Conservation (phyloP, 30 jellyfish, hydroid and myxozoan species). For the Hydra vulgaris region DNA sequence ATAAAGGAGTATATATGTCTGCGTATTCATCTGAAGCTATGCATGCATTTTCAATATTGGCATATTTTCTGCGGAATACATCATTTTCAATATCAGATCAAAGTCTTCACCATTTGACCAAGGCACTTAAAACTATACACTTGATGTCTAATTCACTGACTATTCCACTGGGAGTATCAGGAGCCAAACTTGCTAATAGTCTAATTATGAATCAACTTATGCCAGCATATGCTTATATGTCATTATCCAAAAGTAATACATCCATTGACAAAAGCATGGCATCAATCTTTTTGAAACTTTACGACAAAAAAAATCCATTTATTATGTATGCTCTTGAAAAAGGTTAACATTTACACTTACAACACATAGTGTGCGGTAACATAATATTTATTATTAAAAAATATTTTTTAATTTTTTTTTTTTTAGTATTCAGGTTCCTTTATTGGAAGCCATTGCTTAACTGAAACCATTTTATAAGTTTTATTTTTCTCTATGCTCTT, state of each 20-base stretch:
- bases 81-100: conserved; percentile 13
- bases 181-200: conserved; percentile 3
- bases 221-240: conserved; percentile 23
- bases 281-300: conserved; percentile 6
- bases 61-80: conserved; percentile 7
- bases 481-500: no score
- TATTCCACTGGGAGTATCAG: conserved; percentile 26
- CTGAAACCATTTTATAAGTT: no score
- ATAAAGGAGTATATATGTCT: conserved; percentile 23
- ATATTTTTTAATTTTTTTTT: no score
- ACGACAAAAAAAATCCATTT: background rate
- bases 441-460: no score
- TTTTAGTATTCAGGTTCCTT: no score
- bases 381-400: no score
- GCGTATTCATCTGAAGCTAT: conserved; percentile 24
- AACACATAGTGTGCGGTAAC: no score
- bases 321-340: background rate
- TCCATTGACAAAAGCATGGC: conserved; percentile 2
- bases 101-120: background rate
- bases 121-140: conserved; percentile 1
- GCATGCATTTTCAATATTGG: conserved; percentile 14
- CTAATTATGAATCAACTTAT: background rate
- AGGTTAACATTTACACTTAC: background rate
- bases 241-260: background rate
- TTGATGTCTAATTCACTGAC: background rate